Conservation (phyloP, 2,113 vertebrate species). For the Grus americana region DNA sequence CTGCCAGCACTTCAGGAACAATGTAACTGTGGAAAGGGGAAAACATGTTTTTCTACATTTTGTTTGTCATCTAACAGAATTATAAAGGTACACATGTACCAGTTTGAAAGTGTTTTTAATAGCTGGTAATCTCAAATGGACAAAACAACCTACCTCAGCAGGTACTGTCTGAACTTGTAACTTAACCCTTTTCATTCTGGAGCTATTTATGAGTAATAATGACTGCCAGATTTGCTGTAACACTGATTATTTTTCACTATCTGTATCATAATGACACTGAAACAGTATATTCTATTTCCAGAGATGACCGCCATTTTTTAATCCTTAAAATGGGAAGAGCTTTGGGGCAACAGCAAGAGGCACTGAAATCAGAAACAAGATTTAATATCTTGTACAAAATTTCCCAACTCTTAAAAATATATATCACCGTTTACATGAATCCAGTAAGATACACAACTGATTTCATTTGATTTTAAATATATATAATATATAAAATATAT, state of each 20-base stretch:
- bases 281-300: not conserved
- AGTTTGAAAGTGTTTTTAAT: conserved; percentile 45
- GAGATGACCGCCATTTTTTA: not conserved
- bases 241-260: not conserved
- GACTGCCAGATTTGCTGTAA: not conserved
- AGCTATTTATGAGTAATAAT: not conserved
- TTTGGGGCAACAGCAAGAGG: not conserved
- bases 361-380: not conserved
- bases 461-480: not conserved
- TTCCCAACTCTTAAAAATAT: not conserved
- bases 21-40: conserved; percentile 30
- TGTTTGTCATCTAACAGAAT: conserved; percentile 40
- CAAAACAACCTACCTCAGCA: conserved; percentile 45
- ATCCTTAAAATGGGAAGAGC: not conserved
- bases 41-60: conserved; percentile 67
- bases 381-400: not conserved
- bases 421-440: not conserved
- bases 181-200: conserved; percentile 17
- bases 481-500: too few relatives aligned
- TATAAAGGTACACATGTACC: conserved; percentile 14
- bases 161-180: not conserved
- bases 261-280: not conserved
- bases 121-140: conserved; percentile 2
- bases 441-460: not conserved
- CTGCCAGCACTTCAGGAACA: conserved; percentile 59